These are phyloP conservation scores for Laticauda colubrina DNA, from an alignment of 2,113 vertebrate species.

Conservation along the genomic window DNA sequence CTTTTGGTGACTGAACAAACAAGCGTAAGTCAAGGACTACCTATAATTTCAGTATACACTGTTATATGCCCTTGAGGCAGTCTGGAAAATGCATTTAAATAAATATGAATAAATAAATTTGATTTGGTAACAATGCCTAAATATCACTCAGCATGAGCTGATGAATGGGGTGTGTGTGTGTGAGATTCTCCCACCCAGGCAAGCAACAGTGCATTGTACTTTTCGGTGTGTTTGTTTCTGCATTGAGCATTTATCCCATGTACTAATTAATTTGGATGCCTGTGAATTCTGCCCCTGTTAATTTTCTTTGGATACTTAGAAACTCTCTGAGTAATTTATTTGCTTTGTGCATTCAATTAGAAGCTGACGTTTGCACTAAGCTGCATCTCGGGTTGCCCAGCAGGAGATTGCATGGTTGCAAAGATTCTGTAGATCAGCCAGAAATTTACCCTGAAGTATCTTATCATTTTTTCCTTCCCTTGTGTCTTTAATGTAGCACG, in stretches of 20 bases:
- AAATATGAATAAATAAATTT: neutral
- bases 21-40: neutral
- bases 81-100: neutral
- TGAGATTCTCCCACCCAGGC: neutral
- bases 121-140: neutral
- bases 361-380: slow-evolving; percentile 27
- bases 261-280: slow-evolving; percentile 33
- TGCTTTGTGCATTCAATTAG: slow-evolving; percentile 39
- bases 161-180: neutral
- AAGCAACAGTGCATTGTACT: neutral
- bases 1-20: neutral
- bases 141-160: neutral
- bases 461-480: slow-evolving; percentile 21
- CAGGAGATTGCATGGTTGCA: neutral
- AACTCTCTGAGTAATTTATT: slow-evolving; percentile 37
- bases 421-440: neutral
- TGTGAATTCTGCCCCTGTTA: slow-evolving; percentile 18
- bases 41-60: neutral
- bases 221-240: neutral
- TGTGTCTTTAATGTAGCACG: slow-evolving; percentile 4
- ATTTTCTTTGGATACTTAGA: slow-evolving; percentile 36
- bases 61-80: neutral
- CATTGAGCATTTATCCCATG: neutral
- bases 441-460: slow-evolving; percentile 20
- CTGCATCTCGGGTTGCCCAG: slow-evolving; percentile 14